Evolutionary conservation across 2,113 vertebrate genomes (phyloP).

Genomic region (Platichthys flesus): DNA sequence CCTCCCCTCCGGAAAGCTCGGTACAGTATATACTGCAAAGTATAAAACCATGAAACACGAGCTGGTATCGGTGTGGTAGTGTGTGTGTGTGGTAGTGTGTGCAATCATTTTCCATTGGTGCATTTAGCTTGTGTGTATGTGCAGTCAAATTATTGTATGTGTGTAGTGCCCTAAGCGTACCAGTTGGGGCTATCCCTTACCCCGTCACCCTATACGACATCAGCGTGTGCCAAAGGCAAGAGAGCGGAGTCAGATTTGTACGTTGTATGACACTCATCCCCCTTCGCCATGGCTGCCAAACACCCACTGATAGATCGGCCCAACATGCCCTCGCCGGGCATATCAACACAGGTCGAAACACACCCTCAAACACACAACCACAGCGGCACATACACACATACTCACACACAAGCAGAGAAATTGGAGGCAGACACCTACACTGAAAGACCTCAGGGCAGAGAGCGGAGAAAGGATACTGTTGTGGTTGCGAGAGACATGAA

Average conservation of each 20-base stretch:
- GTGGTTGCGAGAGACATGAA: constrained; percentile 34
- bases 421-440: constrained; percentile 23
- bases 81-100: constrained; percentile 3
- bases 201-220: constrained; percentile 46
- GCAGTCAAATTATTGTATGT: background rate
- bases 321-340: constrained; percentile 41
- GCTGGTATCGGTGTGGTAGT: constrained; percentile 28
- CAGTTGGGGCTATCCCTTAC: constrained; percentile 50
- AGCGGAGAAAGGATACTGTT: constrained; percentile 47
- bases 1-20: constrained; percentile 2
- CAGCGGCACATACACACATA: background rate
- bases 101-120: constrained; percentile 25
- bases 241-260: constrained; percentile 35
- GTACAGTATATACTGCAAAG: constrained; percentile 10
- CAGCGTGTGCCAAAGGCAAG: constrained; percentile 35
- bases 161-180: constrained; percentile 17
- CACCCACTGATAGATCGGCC: constrained; percentile 49
- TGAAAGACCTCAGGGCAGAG: constrained; percentile 51
- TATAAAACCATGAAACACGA: constrained; percentile 41
- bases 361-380: constrained; percentile 13
- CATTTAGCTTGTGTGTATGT: constrained; percentile 2
- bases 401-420: constrained; percentile 34
- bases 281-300: constrained; percentile 35
- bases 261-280: constrained; percentile 37
- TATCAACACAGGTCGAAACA: constrained; percentile 26